Conservation (phyloP, 2,888 invertebrate genomes). For the Cenopis cana region DNA sequence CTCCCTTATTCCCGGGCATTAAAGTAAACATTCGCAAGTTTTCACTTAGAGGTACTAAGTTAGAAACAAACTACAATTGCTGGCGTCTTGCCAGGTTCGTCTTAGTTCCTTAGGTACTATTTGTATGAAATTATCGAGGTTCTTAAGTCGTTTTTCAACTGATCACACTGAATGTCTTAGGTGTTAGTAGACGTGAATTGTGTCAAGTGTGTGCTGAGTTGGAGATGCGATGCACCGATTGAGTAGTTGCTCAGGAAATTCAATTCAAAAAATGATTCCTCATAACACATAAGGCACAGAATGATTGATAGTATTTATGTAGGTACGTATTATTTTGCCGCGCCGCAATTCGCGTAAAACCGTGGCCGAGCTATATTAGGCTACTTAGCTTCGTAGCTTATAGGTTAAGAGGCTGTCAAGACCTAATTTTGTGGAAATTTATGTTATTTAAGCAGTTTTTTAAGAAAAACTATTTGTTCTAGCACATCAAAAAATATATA, state of each 20-base stretch:
- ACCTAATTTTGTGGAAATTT: no score
- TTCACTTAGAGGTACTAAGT: neutral
- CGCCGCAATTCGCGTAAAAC: no score
- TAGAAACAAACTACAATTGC: constrained; percentile 5
- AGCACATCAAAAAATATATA: no score
- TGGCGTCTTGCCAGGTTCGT: neutral
- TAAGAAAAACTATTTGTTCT: no score
- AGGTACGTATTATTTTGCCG: no score
- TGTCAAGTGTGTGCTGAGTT: constrained; percentile 2
- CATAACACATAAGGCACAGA: no score
- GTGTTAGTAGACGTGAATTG: neutral
- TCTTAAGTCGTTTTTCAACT: neutral
- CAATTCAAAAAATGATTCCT: neutral
- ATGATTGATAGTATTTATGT: no score
- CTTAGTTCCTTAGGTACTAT: neutral
- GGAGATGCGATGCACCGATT: neutral
- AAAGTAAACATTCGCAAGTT: neutral
- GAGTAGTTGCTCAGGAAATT: neutral
- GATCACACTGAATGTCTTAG: neutral
- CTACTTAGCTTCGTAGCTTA: no score
- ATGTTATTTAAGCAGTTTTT: no score
- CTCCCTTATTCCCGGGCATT: neutral
- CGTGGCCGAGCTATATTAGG: no score
- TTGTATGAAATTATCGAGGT: neutral
- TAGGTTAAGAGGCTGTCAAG: no score